phyloP scores from a whole-genome alignment of 1,140 invertebrate genomes.

The Drosophila ercepeae region DNA sequence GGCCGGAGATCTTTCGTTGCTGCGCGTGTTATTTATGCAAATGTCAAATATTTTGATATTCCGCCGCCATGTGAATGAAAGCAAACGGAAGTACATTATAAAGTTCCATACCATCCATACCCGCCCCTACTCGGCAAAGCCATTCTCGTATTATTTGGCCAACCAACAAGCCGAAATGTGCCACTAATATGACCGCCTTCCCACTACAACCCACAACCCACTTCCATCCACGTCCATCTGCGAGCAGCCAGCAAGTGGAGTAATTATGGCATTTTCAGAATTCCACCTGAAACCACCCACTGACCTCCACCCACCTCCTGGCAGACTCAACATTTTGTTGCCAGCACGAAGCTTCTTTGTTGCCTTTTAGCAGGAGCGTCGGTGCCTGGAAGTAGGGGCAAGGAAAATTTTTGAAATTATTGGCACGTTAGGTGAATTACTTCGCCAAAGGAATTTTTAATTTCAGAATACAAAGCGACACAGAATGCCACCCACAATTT shows the following conservation, averaged over 20 bases:
- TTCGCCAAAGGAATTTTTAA: slow-evolving; percentile 74
- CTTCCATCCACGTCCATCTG: neutral
- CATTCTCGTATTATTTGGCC: slow-evolving; percentile 60
- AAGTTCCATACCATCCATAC: slow-evolving; percentile 37
- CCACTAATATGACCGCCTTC: slow-evolving; percentile 64
- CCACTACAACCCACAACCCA: neutral
- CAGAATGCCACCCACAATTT: slow-evolving; percentile 15
- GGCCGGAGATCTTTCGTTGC: slow-evolving; percentile 32
- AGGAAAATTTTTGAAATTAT: slow-evolving; percentile 73
- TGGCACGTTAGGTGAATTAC: slow-evolving; percentile 71
- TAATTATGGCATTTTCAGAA: slow-evolving; percentile 77
- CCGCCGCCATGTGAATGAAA: slow-evolving; percentile 77
- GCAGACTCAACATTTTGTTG: slow-evolving; percentile 42
- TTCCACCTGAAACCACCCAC: slow-evolving; percentile 24
- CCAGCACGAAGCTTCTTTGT: slow-evolving; percentile 42
- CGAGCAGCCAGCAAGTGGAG: slow-evolving; percentile 51
- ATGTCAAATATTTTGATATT: slow-evolving; percentile 80
- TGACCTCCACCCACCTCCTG: slow-evolving; percentile 15
- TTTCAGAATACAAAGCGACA: slow-evolving; percentile 41
- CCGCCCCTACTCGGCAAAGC: neutral
- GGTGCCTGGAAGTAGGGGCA: slow-evolving; percentile 15
- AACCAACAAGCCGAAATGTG: slow-evolving; percentile 66
- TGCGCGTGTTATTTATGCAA: slow-evolving; percentile 75
- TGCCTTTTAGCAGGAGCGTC: slow-evolving; percentile 14
- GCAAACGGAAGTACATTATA: slow-evolving; percentile 78